Base-by-base conservation (phyloP, 2,113 vertebrate genomes). In the Erinaceus europaeus region DNA sequence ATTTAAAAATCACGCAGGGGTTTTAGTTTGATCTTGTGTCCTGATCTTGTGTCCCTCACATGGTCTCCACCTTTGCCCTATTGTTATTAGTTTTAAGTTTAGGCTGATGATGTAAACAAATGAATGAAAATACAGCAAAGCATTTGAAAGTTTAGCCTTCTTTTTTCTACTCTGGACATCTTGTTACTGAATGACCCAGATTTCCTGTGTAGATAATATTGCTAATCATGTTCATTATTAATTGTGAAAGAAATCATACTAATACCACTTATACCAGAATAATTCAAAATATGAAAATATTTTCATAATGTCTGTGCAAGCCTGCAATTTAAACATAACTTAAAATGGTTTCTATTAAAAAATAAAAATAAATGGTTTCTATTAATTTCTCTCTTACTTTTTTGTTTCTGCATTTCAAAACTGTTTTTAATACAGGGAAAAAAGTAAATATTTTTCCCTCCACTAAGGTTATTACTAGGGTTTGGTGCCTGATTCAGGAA, bases 21-120 rank as follows among this genome's bases (percentile, higher is more conserved):
- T 59, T 87, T 84, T 64, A 67, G 93, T n/a, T n/a, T n/a, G n/a
- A n/a, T n/a, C n/a, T n/a, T n/a, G n/a, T 87, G 89, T 84, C 48
- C 76, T 23, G 44, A 53, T 52, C 21, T 6, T 74, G 4, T 34
- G 20, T 77, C 38, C 36, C 29, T 48, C 62, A 44, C 53, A 57
- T 29, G 71, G 15, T 84, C 84, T 84, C 23, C 34, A 50, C 46
- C 21, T 89, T 79, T 44, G 36, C 73, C 40, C 64, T 87, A 14
- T 62, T 88, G 64, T 38, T 14, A 5, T 32, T 84, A 40, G 52
- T 67, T 84, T 82, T 91, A 25, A 72, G n/a, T 32, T n/a, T 40
- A 81, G 23, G 42, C 71, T 68, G 57, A 8, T 69, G 40, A 57
- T 55, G 17, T 42, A 84, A 82, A 67, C 59, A 86, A 92, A 61